These are phyloP conservation scores for Phrynocephalus guinanensis DNA, from an alignment of 2,797 vertebrate species.

Conservation along the genomic window DNA sequence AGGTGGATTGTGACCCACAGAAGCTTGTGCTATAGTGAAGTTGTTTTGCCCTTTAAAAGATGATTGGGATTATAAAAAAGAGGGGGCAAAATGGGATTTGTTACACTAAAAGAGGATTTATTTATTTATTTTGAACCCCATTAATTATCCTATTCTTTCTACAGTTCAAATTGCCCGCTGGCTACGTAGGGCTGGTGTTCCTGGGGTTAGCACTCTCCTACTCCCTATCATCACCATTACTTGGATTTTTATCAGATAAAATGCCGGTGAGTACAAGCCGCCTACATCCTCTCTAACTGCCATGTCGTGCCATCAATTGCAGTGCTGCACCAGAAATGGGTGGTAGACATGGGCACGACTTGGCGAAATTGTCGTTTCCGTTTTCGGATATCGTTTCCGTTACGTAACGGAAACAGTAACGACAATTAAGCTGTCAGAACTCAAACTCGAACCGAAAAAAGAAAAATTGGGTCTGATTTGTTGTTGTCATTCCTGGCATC, in stretches of 20 bases:
- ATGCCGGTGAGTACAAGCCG: constrained; percentile 84
- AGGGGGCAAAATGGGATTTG: not conserved
- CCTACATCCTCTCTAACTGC: not conserved
- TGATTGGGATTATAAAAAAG: too few species aligned
- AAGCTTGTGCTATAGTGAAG: too few species aligned
- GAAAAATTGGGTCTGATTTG: too few species aligned
- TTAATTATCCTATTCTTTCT: constrained; percentile 50
- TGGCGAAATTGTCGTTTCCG: too few species aligned
- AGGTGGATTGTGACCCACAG: too few species aligned
- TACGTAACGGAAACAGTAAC: too few species aligned
- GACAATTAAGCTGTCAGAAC: too few species aligned
- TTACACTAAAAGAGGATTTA: constrained; percentile 9
- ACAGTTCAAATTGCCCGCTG: constrained; percentile 86
- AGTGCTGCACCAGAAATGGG: not conserved
- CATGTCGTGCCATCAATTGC: not conserved
- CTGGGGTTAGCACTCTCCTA: constrained; percentile 90
- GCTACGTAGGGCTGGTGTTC: constrained; percentile 92
- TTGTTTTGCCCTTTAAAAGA: too few species aligned
- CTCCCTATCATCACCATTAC: constrained; percentile 86
- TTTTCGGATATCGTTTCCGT: too few species aligned
- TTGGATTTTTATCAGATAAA: constrained; percentile 90
- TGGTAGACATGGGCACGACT: too few species aligned
- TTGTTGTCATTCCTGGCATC: too few species aligned
- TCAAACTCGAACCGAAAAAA: too few species aligned
- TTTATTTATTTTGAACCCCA: constrained; percentile 9